Conservation (phyloP, 2,113 vertebrate species). For the Corynorhinus townsendii region DNA sequence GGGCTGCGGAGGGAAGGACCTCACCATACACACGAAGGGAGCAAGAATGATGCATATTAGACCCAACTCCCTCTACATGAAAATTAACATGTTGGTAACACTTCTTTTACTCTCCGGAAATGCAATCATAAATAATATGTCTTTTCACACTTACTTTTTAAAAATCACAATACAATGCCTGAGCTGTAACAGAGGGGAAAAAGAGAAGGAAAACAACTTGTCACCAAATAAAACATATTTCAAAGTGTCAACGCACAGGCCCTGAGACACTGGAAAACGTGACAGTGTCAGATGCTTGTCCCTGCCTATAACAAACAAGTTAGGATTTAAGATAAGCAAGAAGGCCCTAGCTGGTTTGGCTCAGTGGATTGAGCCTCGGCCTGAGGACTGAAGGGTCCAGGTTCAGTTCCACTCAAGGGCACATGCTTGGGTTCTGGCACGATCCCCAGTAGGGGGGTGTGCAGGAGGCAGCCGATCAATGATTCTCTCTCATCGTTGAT, state of each 20-base stretch:
- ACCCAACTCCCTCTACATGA: not conserved
- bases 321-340: not conserved
- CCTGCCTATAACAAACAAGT: not conserved
- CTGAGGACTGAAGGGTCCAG: too few relatives aligned
- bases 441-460: too few relatives aligned
- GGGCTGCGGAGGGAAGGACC: not conserved
- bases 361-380: too few relatives aligned
- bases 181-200: not conserved
- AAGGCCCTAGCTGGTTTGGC: not conserved
- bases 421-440: too few relatives aligned
- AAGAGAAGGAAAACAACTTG: constrained; percentile 5
- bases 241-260: not conserved
- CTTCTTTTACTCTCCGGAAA: not conserved
- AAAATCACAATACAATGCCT: not conserved
- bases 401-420: too few relatives aligned
- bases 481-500: too few relatives aligned
- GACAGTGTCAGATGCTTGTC: not conserved
- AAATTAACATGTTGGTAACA: not conserved
- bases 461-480: too few relatives aligned
- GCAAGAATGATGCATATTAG: rapidly evolving
- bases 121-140: not conserved
- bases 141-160: not conserved
- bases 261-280: not conserved
- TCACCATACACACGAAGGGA: not conserved
- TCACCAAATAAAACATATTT: constrained; percentile 18